Base-by-base conservation (phyloP, 1,140 invertebrate genomes). In the Charaxes varanes region DNA sequence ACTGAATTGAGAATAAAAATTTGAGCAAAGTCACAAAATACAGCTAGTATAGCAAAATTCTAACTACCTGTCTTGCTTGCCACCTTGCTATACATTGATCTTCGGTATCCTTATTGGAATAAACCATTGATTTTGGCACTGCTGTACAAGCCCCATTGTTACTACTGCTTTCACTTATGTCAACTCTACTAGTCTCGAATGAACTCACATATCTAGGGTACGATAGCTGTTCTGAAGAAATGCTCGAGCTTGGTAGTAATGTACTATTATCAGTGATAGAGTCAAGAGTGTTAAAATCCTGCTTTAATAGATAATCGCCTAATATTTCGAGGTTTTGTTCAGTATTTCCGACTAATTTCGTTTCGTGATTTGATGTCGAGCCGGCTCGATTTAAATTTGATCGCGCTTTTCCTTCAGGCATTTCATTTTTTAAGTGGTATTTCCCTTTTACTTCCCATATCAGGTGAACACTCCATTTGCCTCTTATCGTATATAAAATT, bases 61-160 rank as follows among this genome's bases (percentile, higher is more conserved):
- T n/a, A n/a, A 19, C 50, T 74, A 85, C 84, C 80, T 92, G 90
- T 78, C 86, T 87, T 7, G 87, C 87, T 61, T 93, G 91, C 90
- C 90, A 92, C 59, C 85, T 74, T 13, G 74, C 70, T 56, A 87
- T 79, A 53, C 84, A 86, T 48, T 86, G 82, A 44, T 87, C 86
- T 45, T 88, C 84, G 49, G 44, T 55, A 37, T 61, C 66, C 34
- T 42, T 62, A 22, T 62, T 53, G 22, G 58, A 53, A 11, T 64
- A 32, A 6, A 67, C 48, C 46, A 68, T 53, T 3, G 65, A 64
- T 31, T 62, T 50, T 10, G 63, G 40, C 26, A 53, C 45, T 32
- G 47, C 23, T 19, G 36, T 28, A 7, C 32, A 46, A 27, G 34
- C 41, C 27, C 57, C 50, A 17, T 56, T 46, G 58, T 35, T 56